Conservation (phyloP, 2,888 invertebrate genomes). For the Microplitis manilae region DNA sequence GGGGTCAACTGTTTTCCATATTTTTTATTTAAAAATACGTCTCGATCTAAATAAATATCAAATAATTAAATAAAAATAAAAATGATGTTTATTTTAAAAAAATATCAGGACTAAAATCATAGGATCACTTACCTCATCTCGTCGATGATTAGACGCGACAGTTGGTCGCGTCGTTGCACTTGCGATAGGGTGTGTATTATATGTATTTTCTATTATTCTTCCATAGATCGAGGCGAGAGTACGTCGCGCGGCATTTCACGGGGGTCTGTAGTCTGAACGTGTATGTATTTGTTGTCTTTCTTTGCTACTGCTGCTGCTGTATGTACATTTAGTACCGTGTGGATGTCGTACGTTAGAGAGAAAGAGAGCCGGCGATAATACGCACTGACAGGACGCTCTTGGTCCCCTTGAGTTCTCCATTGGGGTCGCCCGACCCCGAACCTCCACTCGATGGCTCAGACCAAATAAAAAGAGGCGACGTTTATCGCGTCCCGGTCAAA, state of each 20-base stretch:
- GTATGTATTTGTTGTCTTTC: not conserved
- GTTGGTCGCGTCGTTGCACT: conserved; percentile 63
- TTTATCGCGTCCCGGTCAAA: conserved; percentile 28
- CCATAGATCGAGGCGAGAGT: conserved; percentile 31
- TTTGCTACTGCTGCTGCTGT: not conserved
- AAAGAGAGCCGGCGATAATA: conserved; percentile 65
- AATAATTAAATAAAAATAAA: not conserved
- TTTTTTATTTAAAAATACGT: too few species aligned
- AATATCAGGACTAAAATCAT: conserved; percentile 36
- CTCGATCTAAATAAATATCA: not conserved
- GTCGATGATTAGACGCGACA: conserved; percentile 70
- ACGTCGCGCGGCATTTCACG: conserved; percentile 24
- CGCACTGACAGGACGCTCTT: conserved; percentile 68
- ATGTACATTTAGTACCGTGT: not conserved
- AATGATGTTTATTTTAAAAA: not conserved
- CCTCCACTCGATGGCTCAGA: conserved; percentile 12
- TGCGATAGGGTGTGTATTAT: conserved; percentile 52
- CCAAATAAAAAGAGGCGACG: conserved; percentile 3
- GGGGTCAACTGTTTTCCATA: too few species aligned
- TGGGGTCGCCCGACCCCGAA: conserved; percentile 49
- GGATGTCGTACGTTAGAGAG: conserved; percentile 22
- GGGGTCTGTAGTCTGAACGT: conserved; percentile 13
- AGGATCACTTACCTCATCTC: conserved; percentile 59
- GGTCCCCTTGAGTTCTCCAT: conserved; percentile 45
- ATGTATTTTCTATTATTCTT: conserved; percentile 38